Conservation (phyloP, 2,888 invertebrate species). For the Cordilura impudica region DNA sequence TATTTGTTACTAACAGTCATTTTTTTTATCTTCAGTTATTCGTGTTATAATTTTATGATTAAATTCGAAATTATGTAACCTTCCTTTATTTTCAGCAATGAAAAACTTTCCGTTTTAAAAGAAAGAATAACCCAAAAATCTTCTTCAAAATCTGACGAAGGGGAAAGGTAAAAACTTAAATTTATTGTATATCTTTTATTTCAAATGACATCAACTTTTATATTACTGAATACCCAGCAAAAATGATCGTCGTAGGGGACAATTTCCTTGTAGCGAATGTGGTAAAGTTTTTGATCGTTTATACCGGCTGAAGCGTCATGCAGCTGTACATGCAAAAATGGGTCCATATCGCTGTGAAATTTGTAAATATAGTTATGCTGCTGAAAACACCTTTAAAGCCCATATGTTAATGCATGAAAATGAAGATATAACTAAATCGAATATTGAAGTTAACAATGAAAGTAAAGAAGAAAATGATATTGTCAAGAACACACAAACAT, state of each 20-base stretch:
- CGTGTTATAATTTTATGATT: too few species aligned
- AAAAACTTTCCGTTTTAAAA: slow-evolving; percentile 42
- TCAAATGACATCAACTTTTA: not conserved
- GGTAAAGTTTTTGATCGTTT: slow-evolving; percentile 78
- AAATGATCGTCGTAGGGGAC: slow-evolving; percentile 54
- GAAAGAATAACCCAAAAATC: slow-evolving; percentile 25
- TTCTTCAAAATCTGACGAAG: not conserved
- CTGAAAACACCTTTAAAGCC: slow-evolving; percentile 60
- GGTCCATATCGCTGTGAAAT: slow-evolving; percentile 70
- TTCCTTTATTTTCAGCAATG: slow-evolving; percentile 34
- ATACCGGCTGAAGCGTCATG: slow-evolving; percentile 76
- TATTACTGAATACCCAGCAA: slow-evolving; percentile 52
- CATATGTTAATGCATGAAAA: slow-evolving; percentile 63
- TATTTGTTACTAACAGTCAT: too few species aligned
- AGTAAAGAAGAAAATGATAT: not conserved
- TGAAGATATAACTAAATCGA: too few species aligned
- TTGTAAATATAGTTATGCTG: slow-evolving; percentile 59
- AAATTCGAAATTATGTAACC: too few species aligned
- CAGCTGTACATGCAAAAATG: slow-evolving; percentile 66
- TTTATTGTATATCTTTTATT: not conserved
- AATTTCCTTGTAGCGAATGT: slow-evolving; percentile 77
- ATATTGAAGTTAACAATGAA: not conserved
- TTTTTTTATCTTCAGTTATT: too few species aligned
- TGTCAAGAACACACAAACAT: not conserved
- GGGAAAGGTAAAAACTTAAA: slow-evolving; percentile 4